Evolutionary conservation across 2,797 vertebrate species (phyloP).

Genomic region (Decapterus maruadsi): DNA sequence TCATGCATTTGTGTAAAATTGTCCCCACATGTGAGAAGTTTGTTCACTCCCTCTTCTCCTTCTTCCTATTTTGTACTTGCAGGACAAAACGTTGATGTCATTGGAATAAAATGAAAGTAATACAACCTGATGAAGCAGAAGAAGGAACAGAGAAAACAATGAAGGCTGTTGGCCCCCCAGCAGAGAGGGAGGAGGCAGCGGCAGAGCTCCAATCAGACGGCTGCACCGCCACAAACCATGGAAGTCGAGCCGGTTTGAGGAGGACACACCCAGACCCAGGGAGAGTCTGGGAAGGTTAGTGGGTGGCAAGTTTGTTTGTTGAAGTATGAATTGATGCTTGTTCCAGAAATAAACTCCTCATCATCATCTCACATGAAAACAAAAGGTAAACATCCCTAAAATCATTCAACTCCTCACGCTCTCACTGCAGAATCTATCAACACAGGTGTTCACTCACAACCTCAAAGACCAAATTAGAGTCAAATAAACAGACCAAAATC

Average conservation of each 20-base stretch:
- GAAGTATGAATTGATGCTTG: background rate
- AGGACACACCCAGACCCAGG: slow-evolving; percentile 6
- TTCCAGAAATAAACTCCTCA: background rate
- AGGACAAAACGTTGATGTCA: slow-evolving; percentile 7
- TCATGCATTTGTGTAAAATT: background rate
- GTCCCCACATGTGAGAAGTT: background rate
- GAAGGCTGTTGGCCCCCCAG: background rate
- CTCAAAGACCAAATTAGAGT: background rate
- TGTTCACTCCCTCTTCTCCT: background rate
- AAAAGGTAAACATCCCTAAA: background rate
- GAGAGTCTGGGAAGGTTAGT: slow-evolving; percentile 37
- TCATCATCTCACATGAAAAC: background rate
- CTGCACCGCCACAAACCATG: slow-evolving; percentile 14
- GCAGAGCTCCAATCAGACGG: background rate
- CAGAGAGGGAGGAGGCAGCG: slow-evolving; percentile 9
- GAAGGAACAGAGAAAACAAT: slow-evolving; percentile 4
- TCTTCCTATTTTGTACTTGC: background rate
- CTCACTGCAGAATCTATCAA: background rate
- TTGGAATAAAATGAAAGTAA: background rate
- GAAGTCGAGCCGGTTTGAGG: slow-evolving; percentile 26
- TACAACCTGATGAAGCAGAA: background rate
- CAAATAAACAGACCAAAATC: background rate
- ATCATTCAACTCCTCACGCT: background rate
- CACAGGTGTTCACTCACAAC: background rate
- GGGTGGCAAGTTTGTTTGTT: slow-evolving; percentile 16